Percentiles rank a stretch among this genome's conserved stretches.
phyloP scores from a whole-genome alignment of 2,113 vertebrate species.

The Phaethornis superciliosus region DNA sequence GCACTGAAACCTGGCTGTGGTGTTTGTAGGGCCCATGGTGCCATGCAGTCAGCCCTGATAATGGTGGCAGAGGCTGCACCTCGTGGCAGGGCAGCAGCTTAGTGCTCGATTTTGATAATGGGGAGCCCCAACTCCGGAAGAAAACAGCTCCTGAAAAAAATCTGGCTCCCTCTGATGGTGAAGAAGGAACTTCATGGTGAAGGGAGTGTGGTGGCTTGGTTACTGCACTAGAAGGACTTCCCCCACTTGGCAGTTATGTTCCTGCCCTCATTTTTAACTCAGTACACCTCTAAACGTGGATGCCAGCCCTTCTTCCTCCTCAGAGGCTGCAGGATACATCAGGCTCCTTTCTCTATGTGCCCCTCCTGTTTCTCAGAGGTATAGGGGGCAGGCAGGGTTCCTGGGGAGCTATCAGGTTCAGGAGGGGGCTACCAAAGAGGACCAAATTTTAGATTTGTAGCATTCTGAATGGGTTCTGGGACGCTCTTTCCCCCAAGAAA shows the following conservation, averaged over 20 bases:
- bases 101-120: rapidly evolving
- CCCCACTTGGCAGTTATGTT: not conserved
- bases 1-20: rapidly evolving
- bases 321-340: not conserved
- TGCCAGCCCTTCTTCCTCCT: not conserved
- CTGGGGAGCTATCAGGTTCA: not conserved
- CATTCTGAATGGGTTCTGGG: not conserved
- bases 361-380: not conserved
- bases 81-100: not conserved
- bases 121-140: not conserved
- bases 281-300: not conserved
- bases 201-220: not conserved
- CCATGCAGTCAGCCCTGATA: rapidly evolving
- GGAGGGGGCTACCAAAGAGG: not conserved
- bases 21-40: rapidly evolving
- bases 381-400: not conserved
- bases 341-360: not conserved
- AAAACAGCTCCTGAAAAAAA: not conserved
- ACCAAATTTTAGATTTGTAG: too few relatives aligned
- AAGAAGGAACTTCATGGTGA: not conserved
- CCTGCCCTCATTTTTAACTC: not conserved
- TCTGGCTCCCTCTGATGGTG: slow-evolving; percentile 25
- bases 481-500: not conserved
- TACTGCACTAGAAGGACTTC: not conserved
- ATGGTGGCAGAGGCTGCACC: rapidly evolving